Conservation (phyloP, 2,888 invertebrate genomes). For the Machimus atricapillus region DNA sequence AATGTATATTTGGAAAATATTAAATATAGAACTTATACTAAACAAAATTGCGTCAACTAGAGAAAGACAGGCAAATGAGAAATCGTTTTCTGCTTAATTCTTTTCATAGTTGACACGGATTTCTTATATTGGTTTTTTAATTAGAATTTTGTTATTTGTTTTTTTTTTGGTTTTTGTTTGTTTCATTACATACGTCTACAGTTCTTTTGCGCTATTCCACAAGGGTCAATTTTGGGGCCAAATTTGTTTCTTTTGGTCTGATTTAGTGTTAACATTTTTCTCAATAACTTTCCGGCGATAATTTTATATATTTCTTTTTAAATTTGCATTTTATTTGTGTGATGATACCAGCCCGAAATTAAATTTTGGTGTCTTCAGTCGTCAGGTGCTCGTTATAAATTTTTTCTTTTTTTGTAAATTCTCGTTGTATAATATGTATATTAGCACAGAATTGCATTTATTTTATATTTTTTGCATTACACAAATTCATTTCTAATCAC, state of each 20-base stretch:
- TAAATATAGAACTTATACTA: background rate
- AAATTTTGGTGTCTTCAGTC: too few species aligned
- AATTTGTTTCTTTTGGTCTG: background rate
- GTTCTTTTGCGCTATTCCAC: background rate
- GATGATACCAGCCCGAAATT: too few species aligned
- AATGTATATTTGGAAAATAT: background rate
- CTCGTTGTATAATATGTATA: background rate
- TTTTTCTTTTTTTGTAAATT: background rate
- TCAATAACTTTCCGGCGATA: background rate
- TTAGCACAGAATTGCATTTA: background rate
- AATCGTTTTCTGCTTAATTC: background rate
- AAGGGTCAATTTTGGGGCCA: background rate
- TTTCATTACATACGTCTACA: background rate
- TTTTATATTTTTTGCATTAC: background rate
- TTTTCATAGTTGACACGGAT: background rate
- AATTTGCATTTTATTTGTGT: background rate
- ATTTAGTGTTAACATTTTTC: background rate
- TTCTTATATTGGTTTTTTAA: background rate
- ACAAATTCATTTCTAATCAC: background rate
- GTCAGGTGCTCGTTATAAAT: too few species aligned
- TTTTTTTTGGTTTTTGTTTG: background rate
- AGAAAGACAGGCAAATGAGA: background rate
- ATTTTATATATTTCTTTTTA: background rate
- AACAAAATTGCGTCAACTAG: background rate
- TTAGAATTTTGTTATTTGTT: background rate